Percentiles rank a stretch among this genome's conserved stretches.
These are phyloP conservation scores for Aproaerema taeniolella DNA, from an alignment of 2,888 invertebrate species.

Conservation along the genomic window DNA sequence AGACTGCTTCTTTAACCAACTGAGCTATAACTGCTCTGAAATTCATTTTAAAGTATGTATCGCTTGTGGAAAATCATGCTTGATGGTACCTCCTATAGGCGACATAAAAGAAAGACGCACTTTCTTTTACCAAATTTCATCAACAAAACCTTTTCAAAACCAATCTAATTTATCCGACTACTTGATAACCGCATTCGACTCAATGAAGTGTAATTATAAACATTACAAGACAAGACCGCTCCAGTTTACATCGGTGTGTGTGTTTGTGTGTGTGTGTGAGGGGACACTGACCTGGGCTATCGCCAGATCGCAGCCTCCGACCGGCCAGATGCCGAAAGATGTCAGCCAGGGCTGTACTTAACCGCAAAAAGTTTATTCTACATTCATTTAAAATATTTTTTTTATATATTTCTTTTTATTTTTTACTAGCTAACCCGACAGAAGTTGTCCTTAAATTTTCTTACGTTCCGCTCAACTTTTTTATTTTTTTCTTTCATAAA, in stretches of 20 bases:
- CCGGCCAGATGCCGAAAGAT: conserved; percentile 75
- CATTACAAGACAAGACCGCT: conserved; percentile 40
- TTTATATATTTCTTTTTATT: no score
- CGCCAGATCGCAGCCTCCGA: conserved; percentile 74
- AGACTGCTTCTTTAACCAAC: no score
- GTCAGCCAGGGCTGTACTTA: conserved; percentile 55
- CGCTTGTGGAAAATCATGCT: no score
- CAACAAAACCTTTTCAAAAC: not conserved
- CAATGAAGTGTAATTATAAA: conserved; percentile 50
- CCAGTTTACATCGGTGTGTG: conserved; percentile 28
- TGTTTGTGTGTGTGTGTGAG: conserved; percentile 35
- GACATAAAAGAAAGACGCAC: not conserved
- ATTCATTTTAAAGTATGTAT: no score
- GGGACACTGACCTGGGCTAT: conserved; percentile 71
- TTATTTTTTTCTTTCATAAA: no score
- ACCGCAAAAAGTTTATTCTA: not conserved
- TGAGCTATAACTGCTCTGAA: no score
- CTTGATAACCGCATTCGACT: conserved; percentile 14
- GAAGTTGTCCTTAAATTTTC: no score
- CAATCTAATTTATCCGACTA: conserved; percentile 4
- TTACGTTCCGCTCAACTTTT: no score
- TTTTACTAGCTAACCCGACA: no score
- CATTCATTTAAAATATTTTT: not conserved
- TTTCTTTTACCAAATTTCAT: not conserved
- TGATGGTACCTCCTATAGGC: no score